Evolutionary conservation across 2,888 invertebrate species (phyloP).

Genomic region (Cataglyphis altisquamis): DNA sequence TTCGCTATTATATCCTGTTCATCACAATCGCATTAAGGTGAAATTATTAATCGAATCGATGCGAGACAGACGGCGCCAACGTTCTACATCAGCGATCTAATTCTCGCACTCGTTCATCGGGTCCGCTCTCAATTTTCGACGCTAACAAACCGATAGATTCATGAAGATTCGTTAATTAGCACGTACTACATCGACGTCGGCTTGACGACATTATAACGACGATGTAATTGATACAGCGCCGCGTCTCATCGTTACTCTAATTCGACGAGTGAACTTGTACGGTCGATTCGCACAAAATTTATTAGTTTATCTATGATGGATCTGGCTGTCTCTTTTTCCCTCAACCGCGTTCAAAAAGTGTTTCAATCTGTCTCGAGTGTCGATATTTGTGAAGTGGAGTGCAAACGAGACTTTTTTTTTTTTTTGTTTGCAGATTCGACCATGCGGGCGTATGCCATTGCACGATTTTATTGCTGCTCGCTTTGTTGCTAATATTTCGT

Average conservation of each 20-base stretch:
- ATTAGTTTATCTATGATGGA: conserved; percentile 38
- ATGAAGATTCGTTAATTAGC: conserved; percentile 67
- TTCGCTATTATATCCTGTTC: background rate
- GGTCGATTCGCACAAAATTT: conserved; percentile 60
- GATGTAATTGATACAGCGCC: conserved; percentile 66
- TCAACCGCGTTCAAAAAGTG: conserved; percentile 37
- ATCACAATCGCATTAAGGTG: background rate
- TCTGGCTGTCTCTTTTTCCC: background rate
- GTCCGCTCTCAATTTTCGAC: conserved; percentile 53
- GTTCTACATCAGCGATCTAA: conserved; percentile 38
- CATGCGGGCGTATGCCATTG: background rate
- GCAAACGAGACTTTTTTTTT: conserved; percentile 38
- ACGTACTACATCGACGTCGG: conserved; percentile 15
- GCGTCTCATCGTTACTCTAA: conserved; percentile 24
- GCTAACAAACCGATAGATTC: background rate
- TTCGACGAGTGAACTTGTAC: conserved; percentile 52
- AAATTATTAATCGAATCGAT: conserved; percentile 37
- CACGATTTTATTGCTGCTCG: conserved; percentile 48
- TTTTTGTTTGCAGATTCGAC: conserved; percentile 12
- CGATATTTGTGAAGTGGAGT: conserved; percentile 45
- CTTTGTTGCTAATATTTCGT: conserved; percentile 46
- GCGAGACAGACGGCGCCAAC: conserved; percentile 6
- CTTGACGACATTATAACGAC: conserved; percentile 63
- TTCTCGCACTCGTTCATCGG: conserved; percentile 51
- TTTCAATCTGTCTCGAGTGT: conserved; percentile 51